A percentile compares a stretch with the other conserved stretches of the same genome.
These are phyloP conservation scores for Machaerirhynchus nigripectus DNA, from an alignment of 2,113 vertebrate genomes.

Conservation along the genomic window DNA sequence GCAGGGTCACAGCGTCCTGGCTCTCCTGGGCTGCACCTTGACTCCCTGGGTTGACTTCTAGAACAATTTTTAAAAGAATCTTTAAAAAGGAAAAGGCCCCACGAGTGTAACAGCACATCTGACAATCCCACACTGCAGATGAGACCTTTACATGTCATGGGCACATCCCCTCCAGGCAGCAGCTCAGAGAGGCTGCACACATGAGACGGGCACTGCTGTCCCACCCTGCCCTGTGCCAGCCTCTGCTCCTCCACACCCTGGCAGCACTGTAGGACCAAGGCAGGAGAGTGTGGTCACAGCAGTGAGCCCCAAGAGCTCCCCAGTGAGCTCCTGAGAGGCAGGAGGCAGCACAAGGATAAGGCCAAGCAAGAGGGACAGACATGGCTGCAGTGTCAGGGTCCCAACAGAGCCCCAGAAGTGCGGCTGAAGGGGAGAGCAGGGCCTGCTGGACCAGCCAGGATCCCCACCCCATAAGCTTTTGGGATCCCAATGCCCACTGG, in stretches of 20 bases:
- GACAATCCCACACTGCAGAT: not conserved
- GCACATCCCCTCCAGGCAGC: not conserved
- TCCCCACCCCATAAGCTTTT: not conserved
- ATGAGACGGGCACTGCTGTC: not conserved
- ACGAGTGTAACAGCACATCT: not conserved
- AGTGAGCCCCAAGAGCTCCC: not conserved
- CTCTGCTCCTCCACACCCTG: not conserved
- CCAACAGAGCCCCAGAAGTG: not conserved
- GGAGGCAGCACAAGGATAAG: not conserved
- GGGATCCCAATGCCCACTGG: not conserved
- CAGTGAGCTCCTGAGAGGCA: not conserved
- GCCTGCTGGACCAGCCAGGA: not conserved
- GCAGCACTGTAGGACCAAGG: not conserved
- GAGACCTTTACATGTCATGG: accelerated
- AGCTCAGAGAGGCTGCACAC: not conserved
- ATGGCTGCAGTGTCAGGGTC: not conserved
- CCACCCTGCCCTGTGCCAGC: not conserved
- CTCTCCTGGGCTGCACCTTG: constrained; percentile 65
- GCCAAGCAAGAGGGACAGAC: not conserved
- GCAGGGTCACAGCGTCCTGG: constrained; percentile 65
- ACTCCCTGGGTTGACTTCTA: constrained; percentile 48
- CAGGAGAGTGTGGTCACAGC: not conserved
- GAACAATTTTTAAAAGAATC: constrained; percentile 65
- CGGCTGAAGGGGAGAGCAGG: not conserved
- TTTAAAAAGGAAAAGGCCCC: not conserved